Conservation (phyloP, 2,797 vertebrate genomes). For the Alca torda region DNA sequence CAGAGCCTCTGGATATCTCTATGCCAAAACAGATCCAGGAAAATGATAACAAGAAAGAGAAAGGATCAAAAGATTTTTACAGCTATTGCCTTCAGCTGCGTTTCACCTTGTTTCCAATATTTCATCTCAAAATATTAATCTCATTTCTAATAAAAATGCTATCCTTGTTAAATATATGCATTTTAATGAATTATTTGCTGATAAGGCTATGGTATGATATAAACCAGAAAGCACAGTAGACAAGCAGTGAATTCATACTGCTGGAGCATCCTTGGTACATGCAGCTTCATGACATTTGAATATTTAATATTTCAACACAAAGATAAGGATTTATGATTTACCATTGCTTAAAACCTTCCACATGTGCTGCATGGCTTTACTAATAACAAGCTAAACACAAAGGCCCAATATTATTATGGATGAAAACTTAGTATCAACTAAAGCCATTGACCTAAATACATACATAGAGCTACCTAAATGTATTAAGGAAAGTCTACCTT, state of each 20-base stretch:
- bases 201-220: background rate
- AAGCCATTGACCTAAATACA: background rate
- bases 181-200: background rate
- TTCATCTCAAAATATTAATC: background rate
- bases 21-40: background rate
- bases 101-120: constrained; percentile 20
- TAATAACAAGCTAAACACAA: background rate
- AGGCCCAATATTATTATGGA: background rate
- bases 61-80: constrained; percentile 14
- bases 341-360: background rate
- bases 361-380: background rate
- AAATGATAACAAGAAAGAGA: constrained; percentile 2
- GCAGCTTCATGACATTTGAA: background rate
- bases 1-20: constrained; percentile 1
- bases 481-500: background rate
- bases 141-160: background rate
- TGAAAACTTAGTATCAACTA: background rate
- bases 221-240: background rate
- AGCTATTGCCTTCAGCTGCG: background rate
- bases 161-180: background rate
- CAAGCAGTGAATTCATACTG: background rate
- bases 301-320: background rate
- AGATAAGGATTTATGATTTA: background rate
- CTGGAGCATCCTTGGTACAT: background rate
- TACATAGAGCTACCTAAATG: background rate